Conservation (phyloP, 2,113 vertebrate genomes). For the Tragelaphus buxtoni region DNA sequence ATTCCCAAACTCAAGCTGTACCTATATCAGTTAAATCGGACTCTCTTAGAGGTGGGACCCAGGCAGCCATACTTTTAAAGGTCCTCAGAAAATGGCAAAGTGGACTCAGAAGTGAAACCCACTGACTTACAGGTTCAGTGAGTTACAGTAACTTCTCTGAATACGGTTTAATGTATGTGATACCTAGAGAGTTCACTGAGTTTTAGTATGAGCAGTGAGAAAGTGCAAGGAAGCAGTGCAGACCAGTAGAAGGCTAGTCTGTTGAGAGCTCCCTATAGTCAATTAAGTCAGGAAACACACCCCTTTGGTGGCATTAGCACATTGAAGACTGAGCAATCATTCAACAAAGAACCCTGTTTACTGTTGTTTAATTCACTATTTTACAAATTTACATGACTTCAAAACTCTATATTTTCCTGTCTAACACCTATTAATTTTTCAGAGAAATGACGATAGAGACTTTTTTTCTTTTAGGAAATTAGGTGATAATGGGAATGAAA, state of each 20-base stretch:
- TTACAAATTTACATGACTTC: not conserved
- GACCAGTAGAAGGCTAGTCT: not conserved
- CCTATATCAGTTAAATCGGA: not conserved
- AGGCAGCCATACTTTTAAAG: not conserved
- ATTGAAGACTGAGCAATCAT: not conserved
- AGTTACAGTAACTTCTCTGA: not conserved
- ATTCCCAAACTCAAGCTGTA: not conserved
- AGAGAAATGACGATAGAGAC: not conserved
- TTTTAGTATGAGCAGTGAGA: not conserved
- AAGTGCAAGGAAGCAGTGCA: not conserved
- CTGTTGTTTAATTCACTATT: not conserved
- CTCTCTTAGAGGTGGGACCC: not conserved
- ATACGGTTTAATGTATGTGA: not conserved
- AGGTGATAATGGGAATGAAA: not conserved
- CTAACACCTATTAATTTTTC: conserved; percentile 7
- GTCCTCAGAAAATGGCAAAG: not conserved
- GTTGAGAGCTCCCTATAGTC: not conserved
- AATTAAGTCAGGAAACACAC: not conserved
- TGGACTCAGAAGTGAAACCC: not conserved
- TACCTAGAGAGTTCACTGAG: not conserved
- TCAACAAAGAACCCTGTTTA: not conserved
- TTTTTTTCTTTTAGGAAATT: not conserved
- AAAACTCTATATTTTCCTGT: not conserved
- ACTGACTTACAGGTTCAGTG: not conserved
- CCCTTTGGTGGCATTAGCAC: not conserved